Conservation (phyloP, 2,797 vertebrate species). For the Sebastes elongatus region DNA sequence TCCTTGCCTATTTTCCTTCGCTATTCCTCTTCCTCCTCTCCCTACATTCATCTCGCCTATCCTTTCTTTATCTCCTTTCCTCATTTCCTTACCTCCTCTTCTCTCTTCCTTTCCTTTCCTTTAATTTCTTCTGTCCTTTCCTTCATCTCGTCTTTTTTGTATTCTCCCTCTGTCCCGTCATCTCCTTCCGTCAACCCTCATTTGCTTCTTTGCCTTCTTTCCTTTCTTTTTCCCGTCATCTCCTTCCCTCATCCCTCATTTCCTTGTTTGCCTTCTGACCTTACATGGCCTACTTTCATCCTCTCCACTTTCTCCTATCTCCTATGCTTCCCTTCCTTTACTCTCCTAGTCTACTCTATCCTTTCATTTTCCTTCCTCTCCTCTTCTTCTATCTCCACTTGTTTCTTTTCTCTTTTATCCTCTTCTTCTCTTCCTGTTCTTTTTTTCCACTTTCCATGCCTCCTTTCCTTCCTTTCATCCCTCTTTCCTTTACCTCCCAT, state of each 20-base stretch:
- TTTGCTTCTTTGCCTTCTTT: background rate
- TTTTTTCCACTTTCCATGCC: background rate
- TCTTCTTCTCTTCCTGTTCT: background rate
- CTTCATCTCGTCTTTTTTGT: background rate
- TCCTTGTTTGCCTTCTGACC: background rate
- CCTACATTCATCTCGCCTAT: background rate
- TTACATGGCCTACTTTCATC: background rate
- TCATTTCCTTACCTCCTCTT: background rate
- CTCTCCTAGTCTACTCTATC: background rate
- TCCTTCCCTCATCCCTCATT: background rate
- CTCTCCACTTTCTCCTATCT: background rate
- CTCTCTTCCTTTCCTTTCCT: background rate
- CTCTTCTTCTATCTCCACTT: too few relatives aligned
- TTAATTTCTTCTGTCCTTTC: background rate
- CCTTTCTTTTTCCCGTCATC: background rate
- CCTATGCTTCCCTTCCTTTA: background rate
- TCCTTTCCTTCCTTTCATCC: background rate
- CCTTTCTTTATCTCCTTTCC: too few relatives aligned
- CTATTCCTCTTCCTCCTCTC: background rate
- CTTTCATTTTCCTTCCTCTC: background rate
- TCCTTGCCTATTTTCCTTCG: background rate
- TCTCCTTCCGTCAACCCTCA: too few relatives aligned
- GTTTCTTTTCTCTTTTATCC: background rate
- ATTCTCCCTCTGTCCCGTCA: background rate
- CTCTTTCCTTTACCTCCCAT: background rate